These are phyloP conservation scores for Acleris cristana DNA, from an alignment of 2,888 invertebrate species.

Conservation along the genomic window DNA sequence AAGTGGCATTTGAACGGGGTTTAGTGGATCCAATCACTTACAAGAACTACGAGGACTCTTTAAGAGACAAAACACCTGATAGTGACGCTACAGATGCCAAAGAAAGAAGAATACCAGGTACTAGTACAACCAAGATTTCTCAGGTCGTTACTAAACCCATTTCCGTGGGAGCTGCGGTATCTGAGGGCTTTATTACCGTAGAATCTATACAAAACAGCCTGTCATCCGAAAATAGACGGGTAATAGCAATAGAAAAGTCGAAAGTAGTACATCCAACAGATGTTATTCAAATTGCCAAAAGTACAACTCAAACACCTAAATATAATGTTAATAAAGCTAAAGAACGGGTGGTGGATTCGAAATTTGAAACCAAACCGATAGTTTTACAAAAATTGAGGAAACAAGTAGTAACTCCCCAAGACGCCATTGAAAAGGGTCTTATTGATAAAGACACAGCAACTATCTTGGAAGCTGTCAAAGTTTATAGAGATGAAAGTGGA, in stretches of 20 bases:
- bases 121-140: slow-evolving; percentile 52
- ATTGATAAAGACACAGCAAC: slow-evolving; percentile 90
- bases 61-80: slow-evolving; percentile 66
- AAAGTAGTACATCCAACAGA: slow-evolving; percentile 63
- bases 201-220: slow-evolving; percentile 78
- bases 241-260: slow-evolving; percentile 49
- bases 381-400: slow-evolving; percentile 91
- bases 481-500: slow-evolving; percentile 83
- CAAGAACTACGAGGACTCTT: slow-evolving; percentile 78
- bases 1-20: slow-evolving; percentile 91
- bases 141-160: slow-evolving; percentile 78
- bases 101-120: slow-evolving; percentile 44
- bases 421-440: slow-evolving; percentile 91
- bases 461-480: slow-evolving; percentile 85
- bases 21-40: slow-evolving; percentile 85
- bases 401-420: slow-evolving; percentile 88
- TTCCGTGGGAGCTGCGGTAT: slow-evolving; percentile 84
- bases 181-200: slow-evolving; percentile 81
- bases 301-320: slow-evolving; percentile 86
- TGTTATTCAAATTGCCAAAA: slow-evolving; percentile 83
- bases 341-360: slow-evolving; percentile 82
- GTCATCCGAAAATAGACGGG: slow-evolving; percentile 64
- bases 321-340: slow-evolving; percentile 86
- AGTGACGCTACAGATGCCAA: slow-evolving; percentile 39
- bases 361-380: slow-evolving; percentile 87